Base-by-base conservation (phyloP, 2,888 invertebrate genomes). In the Erebia palarica region DNA sequence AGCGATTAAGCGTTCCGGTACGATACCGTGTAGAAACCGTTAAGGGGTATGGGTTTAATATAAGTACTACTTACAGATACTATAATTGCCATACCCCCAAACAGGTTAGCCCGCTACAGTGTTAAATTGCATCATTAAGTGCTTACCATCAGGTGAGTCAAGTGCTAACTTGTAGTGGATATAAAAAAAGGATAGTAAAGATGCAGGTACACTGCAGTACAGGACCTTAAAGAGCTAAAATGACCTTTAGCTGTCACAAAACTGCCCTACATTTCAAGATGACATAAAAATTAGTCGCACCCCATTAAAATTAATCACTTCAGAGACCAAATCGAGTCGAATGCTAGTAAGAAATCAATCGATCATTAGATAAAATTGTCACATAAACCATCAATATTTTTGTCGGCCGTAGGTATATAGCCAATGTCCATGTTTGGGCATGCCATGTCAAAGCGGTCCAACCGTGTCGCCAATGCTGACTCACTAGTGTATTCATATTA, bases 341-440 rank as follows among this genome's bases (percentile, higher is more conserved):
- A 53, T 57, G 42, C 69, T 13, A 72, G 71, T 69, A 76, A 74
- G 63, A 71, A 75, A 76, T 71, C 73, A 73, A 75, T 78, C 75
- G 75, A 77, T 76, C 74, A 75, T 74, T 65, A 70, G 66, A 74
- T 74, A 74, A 72, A 55, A 68, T 49, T 75, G 64, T 69, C 71
- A 73, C 75, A 76, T 79, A 77, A 78, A 75, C 72, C 74, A 75
- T 78, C 76, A 73, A 76, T 75, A 77, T 77, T 75, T 76, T 74
- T 68, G 75, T 69, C 14, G 55, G 61, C 67, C 74, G 73, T 71
- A n/a, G n/a, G n/a, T n/a, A 67, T 77, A 76, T 74, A 75, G 78
- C 72, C 75, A 78, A 73, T 75, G 70, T 55, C 78, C 76, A 71
- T 78, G 75, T 75, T 75, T 68, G 78, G 78, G 11, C 42, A 55